A percentile compares a stretch with the other conserved stretches of the same genome.
phyloP scores from a whole-genome alignment of 1,140 invertebrate genomes.

The Lepidostoma basale region DNA sequence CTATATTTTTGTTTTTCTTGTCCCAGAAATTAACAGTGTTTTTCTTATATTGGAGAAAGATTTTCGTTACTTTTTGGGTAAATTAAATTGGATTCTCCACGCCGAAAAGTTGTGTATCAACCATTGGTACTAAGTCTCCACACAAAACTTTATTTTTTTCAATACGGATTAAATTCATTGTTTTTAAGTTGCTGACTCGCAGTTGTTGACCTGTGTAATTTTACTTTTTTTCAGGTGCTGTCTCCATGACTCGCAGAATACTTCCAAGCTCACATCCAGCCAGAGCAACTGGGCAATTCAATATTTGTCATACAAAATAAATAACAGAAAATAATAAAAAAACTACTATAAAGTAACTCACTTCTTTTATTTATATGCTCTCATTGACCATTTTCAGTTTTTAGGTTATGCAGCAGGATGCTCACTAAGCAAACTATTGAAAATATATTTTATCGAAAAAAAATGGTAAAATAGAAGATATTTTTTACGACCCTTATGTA shows the following conservation, averaged over 20 bases:
- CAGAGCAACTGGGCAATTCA: not conserved
- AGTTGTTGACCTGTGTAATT: no score
- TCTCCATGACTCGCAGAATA: not conserved
- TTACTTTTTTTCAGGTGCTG: conserved; percentile 3
- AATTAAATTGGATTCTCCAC: conserved; percentile 34
- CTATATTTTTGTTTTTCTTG: not conserved
- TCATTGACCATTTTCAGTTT: no score
- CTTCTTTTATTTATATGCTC: not conserved
- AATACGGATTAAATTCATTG: no score
- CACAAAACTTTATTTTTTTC: conserved; percentile 3
- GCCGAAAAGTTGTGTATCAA: conserved; percentile 6
- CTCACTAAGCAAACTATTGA: no score
- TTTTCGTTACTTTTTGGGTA: conserved; percentile 14
- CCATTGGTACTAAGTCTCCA: conserved; percentile 32
- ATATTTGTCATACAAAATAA: conserved; percentile 18
- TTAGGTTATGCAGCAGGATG: no score
- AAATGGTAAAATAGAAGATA: no score
- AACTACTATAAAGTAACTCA: not conserved
- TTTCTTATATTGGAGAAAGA: conserved; percentile 25
- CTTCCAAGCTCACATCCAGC: conserved; percentile 16
- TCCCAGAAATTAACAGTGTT: conserved; percentile 16
- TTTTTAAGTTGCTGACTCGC: no score
- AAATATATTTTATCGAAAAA: no score
- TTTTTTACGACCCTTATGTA: no score
- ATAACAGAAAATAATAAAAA: conserved; percentile 7